Conservation (phyloP, 2,797 vertebrate genomes). For the Myotis vivesi region DNA sequence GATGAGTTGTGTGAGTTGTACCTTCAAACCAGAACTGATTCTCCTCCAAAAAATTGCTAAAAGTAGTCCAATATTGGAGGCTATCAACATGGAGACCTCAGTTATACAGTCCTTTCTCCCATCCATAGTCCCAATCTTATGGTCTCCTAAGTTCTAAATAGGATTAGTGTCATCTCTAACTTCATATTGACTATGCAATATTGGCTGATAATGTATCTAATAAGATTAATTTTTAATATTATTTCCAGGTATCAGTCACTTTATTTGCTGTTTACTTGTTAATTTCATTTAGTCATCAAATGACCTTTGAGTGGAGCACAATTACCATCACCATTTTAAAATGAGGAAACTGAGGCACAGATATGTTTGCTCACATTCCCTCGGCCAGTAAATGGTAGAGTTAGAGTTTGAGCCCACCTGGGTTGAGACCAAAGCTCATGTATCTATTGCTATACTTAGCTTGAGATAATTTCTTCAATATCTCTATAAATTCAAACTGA, state of each 20-base stretch:
- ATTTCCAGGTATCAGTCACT: background rate
- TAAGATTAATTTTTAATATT: background rate
- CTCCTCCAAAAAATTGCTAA: background rate
- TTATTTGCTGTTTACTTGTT: background rate
- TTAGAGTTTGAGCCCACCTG: background rate
- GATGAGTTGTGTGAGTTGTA: background rate
- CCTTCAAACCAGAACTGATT: background rate
- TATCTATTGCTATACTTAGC: background rate
- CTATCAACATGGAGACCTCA: background rate
- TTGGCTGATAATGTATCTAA: background rate
- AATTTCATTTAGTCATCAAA: background rate
- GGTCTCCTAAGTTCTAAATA: background rate
- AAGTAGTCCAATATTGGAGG: background rate
- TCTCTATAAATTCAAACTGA: background rate
- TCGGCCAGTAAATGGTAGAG: background rate
- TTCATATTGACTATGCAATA: background rate
- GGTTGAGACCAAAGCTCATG: background rate
- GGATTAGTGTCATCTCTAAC: background rate
- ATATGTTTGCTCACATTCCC: background rate
- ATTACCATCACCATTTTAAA: background rate
- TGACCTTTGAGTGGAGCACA: background rate
- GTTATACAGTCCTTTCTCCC: background rate
- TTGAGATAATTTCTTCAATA: background rate
- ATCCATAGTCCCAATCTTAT: background rate
- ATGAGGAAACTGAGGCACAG: background rate